A percentile compares a stretch with the other conserved stretches of the same genome.
phyloP scores from a whole-genome alignment of 2,797 vertebrate genomes.

The Aplochiton taeniatus region DNA sequence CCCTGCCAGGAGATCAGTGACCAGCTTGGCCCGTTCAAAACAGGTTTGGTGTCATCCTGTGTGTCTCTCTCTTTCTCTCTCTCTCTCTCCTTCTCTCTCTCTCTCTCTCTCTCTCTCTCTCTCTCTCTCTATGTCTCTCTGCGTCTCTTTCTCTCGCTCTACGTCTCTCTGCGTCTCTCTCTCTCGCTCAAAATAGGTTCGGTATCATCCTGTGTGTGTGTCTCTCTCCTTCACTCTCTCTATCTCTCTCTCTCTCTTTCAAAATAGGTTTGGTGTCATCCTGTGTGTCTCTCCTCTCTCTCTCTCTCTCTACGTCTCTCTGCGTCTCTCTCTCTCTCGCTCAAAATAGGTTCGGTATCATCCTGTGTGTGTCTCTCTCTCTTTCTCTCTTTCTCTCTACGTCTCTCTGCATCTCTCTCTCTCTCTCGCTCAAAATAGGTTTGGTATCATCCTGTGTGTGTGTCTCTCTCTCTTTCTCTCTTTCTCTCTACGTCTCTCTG shows the following conservation, averaged over 20 bases:
- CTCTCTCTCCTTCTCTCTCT: conserved; percentile 2
- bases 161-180: no score
- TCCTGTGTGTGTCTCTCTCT: conserved; percentile 31
- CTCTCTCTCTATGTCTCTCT: conserved; percentile 11
- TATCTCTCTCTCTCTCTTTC: conserved; percentile 3
- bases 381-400: not conserved
- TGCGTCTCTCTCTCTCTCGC: conserved; percentile 34
- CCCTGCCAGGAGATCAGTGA: conserved; percentile 60
- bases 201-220: conserved; percentile 46
- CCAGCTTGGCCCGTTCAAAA: conserved; percentile 65
- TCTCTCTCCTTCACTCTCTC: not conserved
- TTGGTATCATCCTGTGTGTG: conserved; percentile 49
- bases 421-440: conserved; percentile 41
- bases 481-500: no score
- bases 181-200: conserved; percentile 44
- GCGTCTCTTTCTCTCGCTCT: not conserved
- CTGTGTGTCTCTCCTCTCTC: conserved; percentile 9
- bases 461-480: conserved; percentile 6
- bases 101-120: not conserved
- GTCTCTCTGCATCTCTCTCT: no score
- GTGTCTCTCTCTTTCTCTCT: conserved; percentile 1
- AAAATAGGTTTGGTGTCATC: no score
- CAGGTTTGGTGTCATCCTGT: conserved; percentile 55
- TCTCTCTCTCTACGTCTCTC: no score
- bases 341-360: conserved; percentile 59